A percentile compares a stretch with the other conserved stretches of the same genome.
These are phyloP conservation scores for Pseudopipra pipra DNA, from an alignment of 2,113 vertebrate species.

Conservation along the genomic window DNA sequence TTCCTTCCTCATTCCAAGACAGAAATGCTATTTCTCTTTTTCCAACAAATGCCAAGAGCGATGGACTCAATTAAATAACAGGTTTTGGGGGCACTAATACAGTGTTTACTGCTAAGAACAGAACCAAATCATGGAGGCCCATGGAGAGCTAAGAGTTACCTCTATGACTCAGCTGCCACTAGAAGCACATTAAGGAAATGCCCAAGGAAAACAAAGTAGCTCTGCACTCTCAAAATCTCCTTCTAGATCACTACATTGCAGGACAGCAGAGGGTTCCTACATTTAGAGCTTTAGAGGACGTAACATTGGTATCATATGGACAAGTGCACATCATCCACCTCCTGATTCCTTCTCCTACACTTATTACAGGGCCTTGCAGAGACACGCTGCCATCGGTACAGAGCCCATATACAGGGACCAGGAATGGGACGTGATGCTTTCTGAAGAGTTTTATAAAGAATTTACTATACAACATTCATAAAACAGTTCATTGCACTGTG, in stretches of 20 bases:
- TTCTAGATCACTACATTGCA: not conserved
- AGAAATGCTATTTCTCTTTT: not conserved
- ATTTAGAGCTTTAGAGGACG: not conserved
- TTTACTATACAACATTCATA: not conserved
- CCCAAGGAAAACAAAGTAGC: not conserved
- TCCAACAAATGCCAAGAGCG: not conserved
- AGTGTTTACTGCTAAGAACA: not conserved
- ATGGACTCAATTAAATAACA: not conserved
- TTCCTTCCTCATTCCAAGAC: not conserved
- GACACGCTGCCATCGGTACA: not conserved
- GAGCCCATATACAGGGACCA: not conserved
- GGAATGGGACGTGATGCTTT: not conserved
- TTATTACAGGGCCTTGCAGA: not conserved
- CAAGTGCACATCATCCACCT: not conserved
- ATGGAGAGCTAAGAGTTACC: not conserved
- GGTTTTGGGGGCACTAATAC: too few species aligned
- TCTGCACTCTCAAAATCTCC: not conserved
- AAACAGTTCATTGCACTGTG: not conserved
- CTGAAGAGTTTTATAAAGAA: not conserved
- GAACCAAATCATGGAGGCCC: not conserved
- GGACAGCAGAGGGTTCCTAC: not conserved
- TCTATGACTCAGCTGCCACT: not conserved
- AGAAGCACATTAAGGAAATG: not conserved
- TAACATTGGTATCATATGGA: accelerated
- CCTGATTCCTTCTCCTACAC: accelerated